Evolutionary conservation across 1,140 invertebrate genomes (phyloP), one percentile per base, ranked within the genome.

Genomic region (Anastatus disparis): DNA sequence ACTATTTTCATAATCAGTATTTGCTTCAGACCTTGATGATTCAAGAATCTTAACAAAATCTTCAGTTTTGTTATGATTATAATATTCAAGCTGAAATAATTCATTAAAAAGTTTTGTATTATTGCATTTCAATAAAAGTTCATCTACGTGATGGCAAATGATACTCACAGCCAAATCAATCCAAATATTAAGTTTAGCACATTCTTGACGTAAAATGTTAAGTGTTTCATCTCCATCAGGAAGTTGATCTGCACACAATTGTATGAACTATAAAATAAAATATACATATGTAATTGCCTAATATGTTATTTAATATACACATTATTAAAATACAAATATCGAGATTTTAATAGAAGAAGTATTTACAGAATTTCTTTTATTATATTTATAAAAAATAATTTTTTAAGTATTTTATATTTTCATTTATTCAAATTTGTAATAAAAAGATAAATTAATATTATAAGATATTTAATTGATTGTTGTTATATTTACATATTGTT

Each of bases 221-320:
- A 99, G 88, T n/a, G 99, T 95, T 89, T 99, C 97, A 82, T 96
- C 93, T 73, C 95, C 95, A 70, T 97, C 95, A 2, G 97, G 97
- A 74, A 99, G 88, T 81, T 98, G 93, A 78, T 96, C 93, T 22
- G 96, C 89, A 85, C 94, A 92, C 59, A 99, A 87, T 83, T 99
- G 97, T 78, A 99, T 98, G 53, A 98, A 97, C 95, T 97, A 67
- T 62, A 72, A 65, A 75, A 74, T 78, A 77, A 74, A 73, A 72
- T n/a, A 73, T 50, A 58, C 71, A 46, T 76, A 52, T 15, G 53
- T 44, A 13, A n/a, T n/a, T n/a, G n/a, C n/a, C n/a, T n/a, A n/a
- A n/a, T n/a, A n/a, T n/a, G n/a, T n/a, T n/a, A 50, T 58, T 70
- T 26, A 77, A 48, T n/a, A 46, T 35, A 15, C n/a, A n/a, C n/a